These are phyloP conservation scores for Tympanoctomys barrerae DNA, from an alignment of 2,797 vertebrate genomes.

Conservation along the genomic window DNA sequence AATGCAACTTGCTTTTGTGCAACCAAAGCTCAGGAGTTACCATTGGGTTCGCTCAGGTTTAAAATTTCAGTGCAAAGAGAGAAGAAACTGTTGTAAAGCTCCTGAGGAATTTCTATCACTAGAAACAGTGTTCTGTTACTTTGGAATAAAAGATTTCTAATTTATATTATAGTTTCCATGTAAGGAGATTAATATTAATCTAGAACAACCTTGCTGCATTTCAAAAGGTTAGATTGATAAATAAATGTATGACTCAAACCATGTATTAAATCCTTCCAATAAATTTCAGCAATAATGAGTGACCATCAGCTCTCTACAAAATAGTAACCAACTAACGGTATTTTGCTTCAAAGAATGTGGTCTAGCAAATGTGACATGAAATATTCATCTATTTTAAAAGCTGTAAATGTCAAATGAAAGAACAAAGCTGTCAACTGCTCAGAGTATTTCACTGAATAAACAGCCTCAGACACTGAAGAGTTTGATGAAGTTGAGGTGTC, in stretches of 20 bases:
- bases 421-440: slow-evolving; percentile 61
- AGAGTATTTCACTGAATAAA: slow-evolving; percentile 54
- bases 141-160: slow-evolving; percentile 56
- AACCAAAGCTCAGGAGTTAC: slow-evolving; percentile 66
- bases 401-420: slow-evolving; percentile 71
- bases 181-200: slow-evolving; percentile 39
- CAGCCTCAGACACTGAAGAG: not conserved
- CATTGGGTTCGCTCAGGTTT: slow-evolving; percentile 71
- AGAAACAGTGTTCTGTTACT: slow-evolving; percentile 37
- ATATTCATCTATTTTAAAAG: slow-evolving; percentile 76
- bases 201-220: slow-evolving; percentile 15
- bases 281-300: slow-evolving; percentile 34
- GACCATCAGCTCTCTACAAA: slow-evolving; percentile 53
- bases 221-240: slow-evolving; percentile 6
- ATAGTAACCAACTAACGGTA: slow-evolving; percentile 42
- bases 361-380: slow-evolving; percentile 70
- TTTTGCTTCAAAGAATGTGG: slow-evolving; percentile 67
- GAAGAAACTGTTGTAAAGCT: slow-evolving; percentile 31
- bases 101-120: slow-evolving; percentile 36
- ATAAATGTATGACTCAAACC: slow-evolving; percentile 34
- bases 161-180: not conserved
- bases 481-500: not conserved
- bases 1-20: slow-evolving; percentile 54
- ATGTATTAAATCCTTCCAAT: slow-evolving; percentile 48
- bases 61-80: slow-evolving; percentile 54